A percentile compares a stretch with the other conserved stretches of the same genome.
phyloP scores from a whole-genome alignment of 2,113 vertebrate species.

The Benitochromis conjunctus region DNA sequence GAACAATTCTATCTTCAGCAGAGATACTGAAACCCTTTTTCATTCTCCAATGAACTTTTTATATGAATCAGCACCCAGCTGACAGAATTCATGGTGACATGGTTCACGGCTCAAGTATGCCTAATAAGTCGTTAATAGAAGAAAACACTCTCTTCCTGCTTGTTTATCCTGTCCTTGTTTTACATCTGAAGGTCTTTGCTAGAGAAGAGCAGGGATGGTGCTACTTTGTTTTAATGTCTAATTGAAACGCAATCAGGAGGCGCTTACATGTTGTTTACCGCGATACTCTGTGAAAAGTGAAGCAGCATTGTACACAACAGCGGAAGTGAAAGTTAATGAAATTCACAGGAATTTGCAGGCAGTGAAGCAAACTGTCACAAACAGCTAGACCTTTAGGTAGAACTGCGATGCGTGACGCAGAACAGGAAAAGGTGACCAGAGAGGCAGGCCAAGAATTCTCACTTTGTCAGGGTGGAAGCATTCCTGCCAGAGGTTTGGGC shows the following conservation, averaged over 20 bases:
- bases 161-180: not conserved
- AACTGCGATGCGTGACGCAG: not conserved
- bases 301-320: not conserved
- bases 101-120: not conserved
- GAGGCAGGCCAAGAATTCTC: not conserved
- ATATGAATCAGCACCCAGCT: not conserved
- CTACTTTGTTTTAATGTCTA: not conserved
- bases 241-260: not conserved
- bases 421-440: not conserved
- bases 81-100: not conserved
- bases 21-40: not conserved
- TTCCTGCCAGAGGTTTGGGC: not conserved
- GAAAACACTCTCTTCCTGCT: not conserved
- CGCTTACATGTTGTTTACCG: not conserved
- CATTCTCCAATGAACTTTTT: not conserved
- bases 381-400: not conserved
- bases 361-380: not conserved
- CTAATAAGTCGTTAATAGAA: not conserved
- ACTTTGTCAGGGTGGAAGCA: no score
- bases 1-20: not conserved
- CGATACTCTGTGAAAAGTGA: not conserved
- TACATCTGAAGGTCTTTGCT: not conserved
- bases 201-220: not conserved
- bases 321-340: not conserved
- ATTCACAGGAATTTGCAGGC: not conserved